Percentiles rank a stretch among this genome's conserved stretches.
Conservation (phyloP, 1,140 invertebrate species). For the Drosophila nigrodunni region DNA sequence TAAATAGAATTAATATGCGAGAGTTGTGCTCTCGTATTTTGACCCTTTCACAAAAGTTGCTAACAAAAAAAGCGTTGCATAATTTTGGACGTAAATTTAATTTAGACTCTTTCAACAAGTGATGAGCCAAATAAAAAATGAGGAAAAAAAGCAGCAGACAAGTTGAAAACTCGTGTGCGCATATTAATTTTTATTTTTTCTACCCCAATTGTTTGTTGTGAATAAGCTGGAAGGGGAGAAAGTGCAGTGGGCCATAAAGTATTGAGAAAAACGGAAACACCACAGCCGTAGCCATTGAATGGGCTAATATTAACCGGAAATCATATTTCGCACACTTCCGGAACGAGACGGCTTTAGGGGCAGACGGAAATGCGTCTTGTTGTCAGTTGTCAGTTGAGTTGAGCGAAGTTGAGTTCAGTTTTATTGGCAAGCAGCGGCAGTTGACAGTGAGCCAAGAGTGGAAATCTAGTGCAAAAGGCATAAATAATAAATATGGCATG, state of each 20-base stretch:
- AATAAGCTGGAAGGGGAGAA: slow-evolving; percentile 33
- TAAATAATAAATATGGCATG: slow-evolving; percentile 80
- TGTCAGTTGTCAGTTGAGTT: neutral
- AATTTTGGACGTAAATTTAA: slow-evolving; percentile 76
- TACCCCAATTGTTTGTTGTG: slow-evolving; percentile 17
- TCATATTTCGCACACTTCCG: slow-evolving; percentile 39
- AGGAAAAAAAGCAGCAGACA: slow-evolving; percentile 9
- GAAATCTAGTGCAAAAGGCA: slow-evolving; percentile 35
- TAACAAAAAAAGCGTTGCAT: slow-evolving; percentile 47
- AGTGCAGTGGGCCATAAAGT: slow-evolving; percentile 63
- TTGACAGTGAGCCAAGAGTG: slow-evolving; percentile 6
- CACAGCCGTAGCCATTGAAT: slow-evolving; percentile 26
- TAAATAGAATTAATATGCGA: slow-evolving; percentile 70
- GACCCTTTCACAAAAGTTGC: slow-evolving; percentile 10
- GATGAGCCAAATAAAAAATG: slow-evolving; percentile 1
- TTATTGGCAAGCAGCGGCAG: slow-evolving; percentile 43
- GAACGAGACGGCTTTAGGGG: neutral
- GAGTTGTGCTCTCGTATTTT: slow-evolving; percentile 37
- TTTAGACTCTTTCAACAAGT: slow-evolving; percentile 67
- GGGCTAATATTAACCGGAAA: slow-evolving; percentile 69
- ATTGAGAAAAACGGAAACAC: slow-evolving; percentile 44
- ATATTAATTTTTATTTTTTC: slow-evolving; percentile 48
- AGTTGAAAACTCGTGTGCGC: slow-evolving; percentile 37
- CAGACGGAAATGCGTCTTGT: slow-evolving; percentile 63
- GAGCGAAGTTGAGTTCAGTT: slow-evolving; percentile 15